Evolutionary conservation across 2,113 vertebrate species (phyloP).

Genomic region (Psammodynastes pulverulentus): DNA sequence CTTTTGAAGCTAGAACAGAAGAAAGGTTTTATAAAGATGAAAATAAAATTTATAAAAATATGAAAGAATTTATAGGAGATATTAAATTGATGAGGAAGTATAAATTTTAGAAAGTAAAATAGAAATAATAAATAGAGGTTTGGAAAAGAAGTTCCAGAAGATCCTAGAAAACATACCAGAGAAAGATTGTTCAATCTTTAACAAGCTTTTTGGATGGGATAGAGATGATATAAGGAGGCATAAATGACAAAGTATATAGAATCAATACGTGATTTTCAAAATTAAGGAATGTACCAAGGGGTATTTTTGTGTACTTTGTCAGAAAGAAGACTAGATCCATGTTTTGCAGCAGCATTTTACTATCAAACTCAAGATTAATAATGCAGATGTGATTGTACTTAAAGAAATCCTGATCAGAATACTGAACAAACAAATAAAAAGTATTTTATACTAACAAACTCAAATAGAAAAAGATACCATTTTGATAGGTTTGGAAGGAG

Average conservation of each 20-base stretch:
- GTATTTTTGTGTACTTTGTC: background rate
- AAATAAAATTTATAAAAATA: background rate
- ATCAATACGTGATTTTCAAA: background rate
- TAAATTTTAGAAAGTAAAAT: background rate
- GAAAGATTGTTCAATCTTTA: background rate
- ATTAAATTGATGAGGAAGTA: background rate
- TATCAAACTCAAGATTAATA: background rate
- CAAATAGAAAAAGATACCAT: background rate
- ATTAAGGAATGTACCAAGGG: background rate
- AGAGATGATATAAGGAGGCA: background rate
- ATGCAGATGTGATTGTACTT: background rate
- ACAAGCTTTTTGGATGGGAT: background rate
- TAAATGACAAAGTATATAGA: background rate
- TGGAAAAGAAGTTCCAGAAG: background rate
- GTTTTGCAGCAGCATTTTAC: background rate
- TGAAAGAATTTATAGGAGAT: background rate
- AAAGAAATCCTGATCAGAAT: background rate
- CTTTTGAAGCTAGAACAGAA: no score
- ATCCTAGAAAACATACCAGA: background rate
- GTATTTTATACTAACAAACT: background rate
- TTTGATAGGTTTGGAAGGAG: background rate
- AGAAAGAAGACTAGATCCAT: background rate
- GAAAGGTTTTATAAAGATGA: no score
- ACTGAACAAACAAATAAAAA: background rate
- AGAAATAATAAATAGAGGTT: background rate